Evolutionary conservation across 1,140 invertebrate genomes (phyloP), one percentile per base, ranked within the genome.

Genomic region (Fopius arisanus): DNA sequence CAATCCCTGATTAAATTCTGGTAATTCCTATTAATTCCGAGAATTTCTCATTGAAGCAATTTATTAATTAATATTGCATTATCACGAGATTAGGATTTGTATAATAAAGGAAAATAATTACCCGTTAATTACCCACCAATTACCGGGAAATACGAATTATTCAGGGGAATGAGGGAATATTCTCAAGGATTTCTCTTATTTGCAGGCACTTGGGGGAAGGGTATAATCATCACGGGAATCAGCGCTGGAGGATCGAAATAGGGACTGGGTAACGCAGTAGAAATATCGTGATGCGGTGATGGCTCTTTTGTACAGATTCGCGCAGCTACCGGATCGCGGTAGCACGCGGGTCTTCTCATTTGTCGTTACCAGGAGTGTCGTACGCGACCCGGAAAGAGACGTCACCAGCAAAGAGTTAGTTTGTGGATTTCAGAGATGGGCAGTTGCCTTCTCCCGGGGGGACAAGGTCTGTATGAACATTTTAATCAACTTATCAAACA

Each of bases 271-370:
- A 69, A 66, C 21, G 31, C 68, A 7, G 14, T 43, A 3, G 14
- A 37, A 78, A 74, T 54, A 78, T 83, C 83, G 84, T 79, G 78
- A 88, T 88, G 87, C 86, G 86, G 86, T 88, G 86, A 96, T 96
- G 94, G 95, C 94, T 79, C 90, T 96, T 81, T 90, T 96, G 78
- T 95, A 95, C 86, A 92, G 95, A 80, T 94, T 95, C 88, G 93
- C 94, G 79, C 93, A 93, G 87, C 90, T 96, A 67, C 93, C 94
- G 81, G 95, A 96, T 89, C 91, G 94, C 80, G 92, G 91, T 87
- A 92, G 95, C 89, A 95, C 94, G 73, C 93, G 94, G 86, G 93
- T 96, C 75, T 95, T 95, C 89, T 94, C 93, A 21, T 95, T 95
- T 84, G 92, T 95, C 75, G 93, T 95, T 70, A 95, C 94, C 26